These are phyloP conservation scores for Atta texana DNA, from an alignment of 1,140 invertebrate genomes.

Conservation along the genomic window DNA sequence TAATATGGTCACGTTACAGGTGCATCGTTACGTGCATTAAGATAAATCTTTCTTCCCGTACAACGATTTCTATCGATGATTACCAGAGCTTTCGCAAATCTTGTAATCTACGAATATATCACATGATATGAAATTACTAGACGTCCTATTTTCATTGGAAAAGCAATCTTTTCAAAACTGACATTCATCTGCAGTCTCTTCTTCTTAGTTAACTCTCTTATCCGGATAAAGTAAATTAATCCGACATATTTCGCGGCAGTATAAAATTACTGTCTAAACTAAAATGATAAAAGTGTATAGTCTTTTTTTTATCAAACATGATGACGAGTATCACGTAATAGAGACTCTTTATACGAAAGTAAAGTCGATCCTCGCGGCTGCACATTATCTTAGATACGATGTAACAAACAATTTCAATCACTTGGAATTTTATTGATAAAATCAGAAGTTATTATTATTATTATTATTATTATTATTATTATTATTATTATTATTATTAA, in stretches of 20 bases:
- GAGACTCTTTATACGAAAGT: neutral
- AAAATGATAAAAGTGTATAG: neutral
- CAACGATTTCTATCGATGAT: constrained; percentile 33
- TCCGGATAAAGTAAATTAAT: neutral
- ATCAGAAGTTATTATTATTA: constrained; percentile 29
- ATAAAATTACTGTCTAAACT: constrained; percentile 6
- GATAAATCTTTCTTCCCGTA: constrained; percentile 48
- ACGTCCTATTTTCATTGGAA: neutral
- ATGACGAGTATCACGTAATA: neutral
- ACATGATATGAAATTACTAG: constrained; percentile 17
- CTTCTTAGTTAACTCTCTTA: neutral
- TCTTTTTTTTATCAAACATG: neutral
- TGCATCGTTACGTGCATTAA: constrained; percentile 32
- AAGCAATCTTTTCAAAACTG: neutral
- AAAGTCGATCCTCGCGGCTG: neutral
- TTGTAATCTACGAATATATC: neutral
- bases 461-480: constrained; percentile 7
- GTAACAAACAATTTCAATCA: constrained; percentile 8
- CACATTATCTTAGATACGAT: constrained; percentile 27
- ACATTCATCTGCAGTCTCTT: neutral
- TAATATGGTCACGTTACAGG: constrained; percentile 25
- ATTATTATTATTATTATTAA: constrained; percentile 54
- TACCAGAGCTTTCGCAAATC: neutral
- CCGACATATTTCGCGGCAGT: neutral
- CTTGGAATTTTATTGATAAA: constrained; percentile 45